Conservation (phyloP, 2,888 invertebrate species). For the Crossocerus cetratus region DNA sequence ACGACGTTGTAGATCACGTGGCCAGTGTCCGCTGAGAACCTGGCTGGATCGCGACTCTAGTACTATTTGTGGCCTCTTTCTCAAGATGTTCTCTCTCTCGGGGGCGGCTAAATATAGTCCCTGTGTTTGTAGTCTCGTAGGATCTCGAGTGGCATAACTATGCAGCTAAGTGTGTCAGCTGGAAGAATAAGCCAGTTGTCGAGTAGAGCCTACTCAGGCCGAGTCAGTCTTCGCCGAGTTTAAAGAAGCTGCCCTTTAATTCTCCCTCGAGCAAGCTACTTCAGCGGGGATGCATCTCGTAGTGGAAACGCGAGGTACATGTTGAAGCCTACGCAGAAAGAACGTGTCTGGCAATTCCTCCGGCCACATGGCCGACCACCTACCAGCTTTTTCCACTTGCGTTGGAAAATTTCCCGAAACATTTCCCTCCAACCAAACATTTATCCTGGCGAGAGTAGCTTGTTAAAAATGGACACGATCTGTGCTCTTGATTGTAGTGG, state of each 20-base stretch:
- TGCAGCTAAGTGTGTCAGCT: too few relatives aligned
- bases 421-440: neutral
- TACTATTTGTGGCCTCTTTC: too few relatives aligned
- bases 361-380: neutral
- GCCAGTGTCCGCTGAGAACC: neutral
- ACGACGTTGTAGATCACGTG: slow-evolving; percentile 38
- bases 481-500: neutral
- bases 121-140: too few relatives aligned
- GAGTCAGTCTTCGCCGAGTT: neutral
- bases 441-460: neutral
- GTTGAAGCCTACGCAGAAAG: neutral
- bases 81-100: too few relatives aligned
- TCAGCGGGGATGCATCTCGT: neutral
- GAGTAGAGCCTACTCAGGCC: too few relatives aligned
- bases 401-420: neutral
- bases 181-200: too few relatives aligned
- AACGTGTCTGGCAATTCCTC: neutral
- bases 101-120: too few relatives aligned
- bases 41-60: too few relatives aligned
- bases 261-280: slow-evolving; percentile 3
- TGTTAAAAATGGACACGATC: neutral
- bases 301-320: neutral
- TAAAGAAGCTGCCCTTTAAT: slow-evolving; percentile 3
- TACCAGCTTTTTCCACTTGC: neutral
- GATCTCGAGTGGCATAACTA: too few relatives aligned